These are phyloP conservation scores for Popillia japonica DNA, from an alignment of 1,140 invertebrate species.

Conservation along the genomic window DNA sequence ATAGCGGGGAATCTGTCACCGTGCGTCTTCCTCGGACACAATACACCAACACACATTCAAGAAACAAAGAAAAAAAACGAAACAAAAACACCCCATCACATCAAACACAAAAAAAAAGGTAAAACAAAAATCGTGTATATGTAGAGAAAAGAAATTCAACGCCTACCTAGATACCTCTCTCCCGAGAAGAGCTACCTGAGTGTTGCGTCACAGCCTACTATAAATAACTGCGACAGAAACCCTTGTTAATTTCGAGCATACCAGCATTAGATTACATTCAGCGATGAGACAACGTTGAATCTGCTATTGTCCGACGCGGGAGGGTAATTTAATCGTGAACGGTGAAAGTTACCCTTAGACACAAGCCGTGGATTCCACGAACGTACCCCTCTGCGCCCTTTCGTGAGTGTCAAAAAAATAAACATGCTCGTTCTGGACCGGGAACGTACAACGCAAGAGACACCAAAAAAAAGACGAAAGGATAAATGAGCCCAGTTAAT, in stretches of 20 bases:
- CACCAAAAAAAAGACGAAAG: neutral
- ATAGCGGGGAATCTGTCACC: conserved; percentile 22
- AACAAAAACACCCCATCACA: conserved; percentile 39
- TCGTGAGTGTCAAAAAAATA: conserved; percentile 43
- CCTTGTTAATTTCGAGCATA: conserved; percentile 54
- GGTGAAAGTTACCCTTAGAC: conserved; percentile 46
- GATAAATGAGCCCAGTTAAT: conserved; percentile 41
- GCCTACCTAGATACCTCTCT: conserved; percentile 54
- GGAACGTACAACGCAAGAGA: neutral
- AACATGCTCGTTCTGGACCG: conserved; percentile 40
- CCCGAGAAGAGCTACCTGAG: conserved; percentile 53
- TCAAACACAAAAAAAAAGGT: conserved; percentile 36
- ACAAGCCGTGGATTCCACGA: conserved; percentile 22
- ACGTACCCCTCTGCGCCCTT: conserved; percentile 1
- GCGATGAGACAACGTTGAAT: neutral
- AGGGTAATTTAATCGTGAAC: conserved; percentile 40
- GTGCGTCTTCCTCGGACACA: neutral
- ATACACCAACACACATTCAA: conserved; percentile 2
- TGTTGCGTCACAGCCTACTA: conserved; percentile 56
- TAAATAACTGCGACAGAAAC: conserved; percentile 58
- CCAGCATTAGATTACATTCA: conserved; percentile 55
- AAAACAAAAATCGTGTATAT: conserved; percentile 36
- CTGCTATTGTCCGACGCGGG: neutral
- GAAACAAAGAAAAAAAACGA: conserved; percentile 38
- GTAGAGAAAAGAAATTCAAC: conserved; percentile 52